Evolutionary conservation across 2,113 vertebrate species (phyloP).

Genomic region (Rhinopomastus cyanomelas): DNA sequence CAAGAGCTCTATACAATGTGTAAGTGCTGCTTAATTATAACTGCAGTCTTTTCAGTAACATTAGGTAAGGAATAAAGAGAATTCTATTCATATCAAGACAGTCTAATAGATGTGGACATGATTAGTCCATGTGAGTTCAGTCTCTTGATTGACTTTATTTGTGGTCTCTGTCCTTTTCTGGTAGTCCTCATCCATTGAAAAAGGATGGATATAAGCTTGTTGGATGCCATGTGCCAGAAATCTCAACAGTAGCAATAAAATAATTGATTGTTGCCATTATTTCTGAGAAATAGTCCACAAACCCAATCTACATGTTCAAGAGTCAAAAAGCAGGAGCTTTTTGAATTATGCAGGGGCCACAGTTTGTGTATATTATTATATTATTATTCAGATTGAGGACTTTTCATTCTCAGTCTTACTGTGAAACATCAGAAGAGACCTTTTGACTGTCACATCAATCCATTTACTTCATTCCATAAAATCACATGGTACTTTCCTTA

Average conservation of each 20-base stretch:
- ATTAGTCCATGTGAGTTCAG: neutral
- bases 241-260: neutral
- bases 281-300: neutral
- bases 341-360: neutral
- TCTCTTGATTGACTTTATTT: rapidly evolving
- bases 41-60: neutral
- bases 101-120: neutral
- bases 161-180: neutral
- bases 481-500: neutral
- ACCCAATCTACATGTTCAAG: neutral
- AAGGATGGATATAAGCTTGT: neutral
- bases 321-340: neutral
- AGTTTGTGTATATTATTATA: neutral
- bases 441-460: neutral
- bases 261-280: neutral
- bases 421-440: neutral
- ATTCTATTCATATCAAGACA: neutral
- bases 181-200: neutral
- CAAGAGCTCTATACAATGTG: neutral
- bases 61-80: neutral
- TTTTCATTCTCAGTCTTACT: neutral
- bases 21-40: neutral
- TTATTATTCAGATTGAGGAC: neutral
- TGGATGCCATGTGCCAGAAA: neutral
- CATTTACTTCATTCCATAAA: neutral